phyloP scores from a whole-genome alignment of 2,113 vertebrate species.

The Lophura nycthemera region DNA sequence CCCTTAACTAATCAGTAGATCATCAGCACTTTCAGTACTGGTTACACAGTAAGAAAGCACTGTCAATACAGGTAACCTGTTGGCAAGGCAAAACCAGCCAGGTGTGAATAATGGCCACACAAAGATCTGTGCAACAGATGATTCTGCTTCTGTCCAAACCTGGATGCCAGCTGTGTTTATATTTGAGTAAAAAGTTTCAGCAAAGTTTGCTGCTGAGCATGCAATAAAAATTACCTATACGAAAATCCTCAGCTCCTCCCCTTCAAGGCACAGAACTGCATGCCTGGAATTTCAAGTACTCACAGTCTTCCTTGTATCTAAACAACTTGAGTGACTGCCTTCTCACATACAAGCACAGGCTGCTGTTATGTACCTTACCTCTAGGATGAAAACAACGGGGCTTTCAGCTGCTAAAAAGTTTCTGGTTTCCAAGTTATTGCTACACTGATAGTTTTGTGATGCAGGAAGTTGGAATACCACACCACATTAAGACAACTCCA shows the following conservation, averaged over 20 bases:
- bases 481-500: neutral
- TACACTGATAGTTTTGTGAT: neutral
- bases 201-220: neutral
- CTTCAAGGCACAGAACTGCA: neutral
- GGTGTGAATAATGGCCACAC: neutral
- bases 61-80: neutral
- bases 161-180: neutral
- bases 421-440: conserved; percentile 8
- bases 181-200: neutral
- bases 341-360: neutral
- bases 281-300: neutral
- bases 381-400: neutral
- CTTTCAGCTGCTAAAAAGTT: neutral
- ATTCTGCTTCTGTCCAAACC: neutral
- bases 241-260: neutral
- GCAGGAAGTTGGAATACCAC: neutral
- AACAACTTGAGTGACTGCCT: neutral
- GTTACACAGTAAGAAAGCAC: neutral
- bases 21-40: neutral
- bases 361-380: neutral
- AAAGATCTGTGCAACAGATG: neutral
- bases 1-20: neutral
- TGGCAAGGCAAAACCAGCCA: neutral
- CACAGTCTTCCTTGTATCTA: neutral
- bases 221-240: neutral